Evolutionary conservation across 2,113 vertebrate species (phyloP).

Genomic region (Sceloporus undulatus): DNA sequence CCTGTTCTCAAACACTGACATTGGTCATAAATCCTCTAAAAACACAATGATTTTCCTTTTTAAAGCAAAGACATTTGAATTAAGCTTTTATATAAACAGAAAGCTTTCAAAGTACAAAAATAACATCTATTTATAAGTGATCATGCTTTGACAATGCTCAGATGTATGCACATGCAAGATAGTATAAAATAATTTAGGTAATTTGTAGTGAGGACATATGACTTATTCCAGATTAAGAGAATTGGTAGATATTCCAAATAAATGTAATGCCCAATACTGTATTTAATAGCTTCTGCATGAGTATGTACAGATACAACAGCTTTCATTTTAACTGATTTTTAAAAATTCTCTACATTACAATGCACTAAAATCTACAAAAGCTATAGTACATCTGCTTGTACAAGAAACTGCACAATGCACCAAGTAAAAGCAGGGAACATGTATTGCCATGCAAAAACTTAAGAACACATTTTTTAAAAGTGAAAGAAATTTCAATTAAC

Average conservation of each 20-base stretch:
- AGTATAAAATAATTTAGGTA: conserved; percentile 58
- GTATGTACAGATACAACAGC: conserved; percentile 63
- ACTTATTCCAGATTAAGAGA: conserved; percentile 57
- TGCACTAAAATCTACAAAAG: conserved; percentile 64
- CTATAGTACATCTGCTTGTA: conserved; percentile 68
- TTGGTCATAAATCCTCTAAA: conserved; percentile 67
- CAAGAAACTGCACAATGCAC: conserved; percentile 78
- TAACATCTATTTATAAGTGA: conserved; percentile 78
- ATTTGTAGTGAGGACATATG: conserved; percentile 49
- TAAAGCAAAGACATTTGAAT: conserved; percentile 67
- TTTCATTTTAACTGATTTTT: conserved; percentile 64
- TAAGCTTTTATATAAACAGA: conserved; percentile 73
- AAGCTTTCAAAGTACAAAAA: conserved; percentile 82
- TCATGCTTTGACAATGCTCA: conserved; percentile 74
- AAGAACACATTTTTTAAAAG: conserved; percentile 72
- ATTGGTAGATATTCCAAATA: conserved; percentile 71
- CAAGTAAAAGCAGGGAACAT: conserved; percentile 77
- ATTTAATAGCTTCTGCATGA: conserved; percentile 69
- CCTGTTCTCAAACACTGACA: conserved; percentile 71
- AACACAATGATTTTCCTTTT: conserved; percentile 57
- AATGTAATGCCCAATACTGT: conserved; percentile 73
- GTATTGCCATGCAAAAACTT: conserved; percentile 76
- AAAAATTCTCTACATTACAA: conserved; percentile 58
- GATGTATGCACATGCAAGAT: conserved; percentile 76
- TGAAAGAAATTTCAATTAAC: conserved; percentile 74